phyloP scores from a whole-genome alignment of 2,113 vertebrate species.

The Physeter macrocephalus region DNA sequence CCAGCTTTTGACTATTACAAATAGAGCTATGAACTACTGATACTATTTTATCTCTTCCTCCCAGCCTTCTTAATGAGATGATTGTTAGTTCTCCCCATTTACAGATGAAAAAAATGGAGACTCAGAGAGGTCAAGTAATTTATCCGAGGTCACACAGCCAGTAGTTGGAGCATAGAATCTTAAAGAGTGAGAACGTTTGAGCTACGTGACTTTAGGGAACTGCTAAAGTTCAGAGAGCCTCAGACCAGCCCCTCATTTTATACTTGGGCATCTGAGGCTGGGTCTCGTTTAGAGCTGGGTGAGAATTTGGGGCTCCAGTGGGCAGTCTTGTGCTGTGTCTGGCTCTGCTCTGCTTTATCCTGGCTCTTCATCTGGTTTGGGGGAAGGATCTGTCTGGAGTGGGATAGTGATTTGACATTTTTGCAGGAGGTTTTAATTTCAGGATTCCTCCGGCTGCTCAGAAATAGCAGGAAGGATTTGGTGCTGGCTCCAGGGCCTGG shows the following conservation, averaged over 20 bases:
- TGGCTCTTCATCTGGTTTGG: neutral
- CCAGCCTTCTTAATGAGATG: neutral
- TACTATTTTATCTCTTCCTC: neutral
- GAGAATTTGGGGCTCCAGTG: neutral
- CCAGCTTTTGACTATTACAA: neutral
- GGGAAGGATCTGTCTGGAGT: neutral
- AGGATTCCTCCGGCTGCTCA: neutral
- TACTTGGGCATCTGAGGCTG: neutral
- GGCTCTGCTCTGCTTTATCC: neutral
- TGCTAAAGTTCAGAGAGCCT: neutral
- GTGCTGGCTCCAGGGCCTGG: neutral
- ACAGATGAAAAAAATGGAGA: neutral
- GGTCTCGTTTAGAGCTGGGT: fast-evolving
- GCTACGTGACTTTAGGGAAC: neutral
- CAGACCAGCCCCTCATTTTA: neutral
- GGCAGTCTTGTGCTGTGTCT: neutral
- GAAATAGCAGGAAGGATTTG: constrained; percentile 52
- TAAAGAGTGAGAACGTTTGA: neutral
- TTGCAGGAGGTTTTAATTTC: constrained; percentile 30
- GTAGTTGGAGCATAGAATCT: neutral
- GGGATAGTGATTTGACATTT: neutral
- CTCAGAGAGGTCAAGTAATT: neutral
- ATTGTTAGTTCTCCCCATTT: neutral
- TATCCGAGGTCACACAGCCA: neutral
- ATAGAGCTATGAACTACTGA: neutral